Evolutionary conservation across 2,113 vertebrate species (phyloP).

Genomic region (Apteryx owenii): DNA sequence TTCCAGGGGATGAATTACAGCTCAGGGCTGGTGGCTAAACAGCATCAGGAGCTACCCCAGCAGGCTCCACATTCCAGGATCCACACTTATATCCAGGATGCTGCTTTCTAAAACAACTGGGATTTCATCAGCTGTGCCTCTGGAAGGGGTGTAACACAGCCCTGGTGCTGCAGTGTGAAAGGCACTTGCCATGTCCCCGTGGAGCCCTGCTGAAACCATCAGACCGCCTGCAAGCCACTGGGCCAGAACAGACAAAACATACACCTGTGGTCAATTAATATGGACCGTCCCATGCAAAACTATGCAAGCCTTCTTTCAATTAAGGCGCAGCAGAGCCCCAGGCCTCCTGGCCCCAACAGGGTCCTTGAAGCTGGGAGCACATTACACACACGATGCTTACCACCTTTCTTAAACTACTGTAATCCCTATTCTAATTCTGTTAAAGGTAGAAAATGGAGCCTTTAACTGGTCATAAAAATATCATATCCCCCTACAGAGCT

Average conservation of each 20-base stretch:
- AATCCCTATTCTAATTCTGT: background rate
- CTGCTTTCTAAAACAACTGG: background rate
- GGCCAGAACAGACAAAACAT: background rate
- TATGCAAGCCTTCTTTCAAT: background rate
- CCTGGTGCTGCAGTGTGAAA: background rate
- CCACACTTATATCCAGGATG: background rate
- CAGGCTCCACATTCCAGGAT: background rate
- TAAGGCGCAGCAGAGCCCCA: background rate
- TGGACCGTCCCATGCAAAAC: background rate
- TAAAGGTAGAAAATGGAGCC: constrained; percentile 1
- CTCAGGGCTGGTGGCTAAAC: background rate
- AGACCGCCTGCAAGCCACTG: background rate
- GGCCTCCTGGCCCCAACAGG: background rate
- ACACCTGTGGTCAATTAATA: background rate
- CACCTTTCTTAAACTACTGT: background rate
- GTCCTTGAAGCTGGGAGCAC: background rate
- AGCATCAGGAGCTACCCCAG: background rate
- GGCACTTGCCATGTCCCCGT: background rate
- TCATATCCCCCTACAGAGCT: background rate
- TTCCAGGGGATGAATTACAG: constrained; percentile 42
- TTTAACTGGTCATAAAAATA: constrained; percentile 48
- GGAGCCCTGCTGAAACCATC: background rate
- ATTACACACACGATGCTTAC: background rate
- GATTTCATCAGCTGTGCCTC: background rate
- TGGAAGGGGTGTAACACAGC: background rate